Percentiles rank a stretch among this genome's conserved stretches.
Conservation (phyloP, 2,888 invertebrate genomes). For the Myopa testacea region DNA sequence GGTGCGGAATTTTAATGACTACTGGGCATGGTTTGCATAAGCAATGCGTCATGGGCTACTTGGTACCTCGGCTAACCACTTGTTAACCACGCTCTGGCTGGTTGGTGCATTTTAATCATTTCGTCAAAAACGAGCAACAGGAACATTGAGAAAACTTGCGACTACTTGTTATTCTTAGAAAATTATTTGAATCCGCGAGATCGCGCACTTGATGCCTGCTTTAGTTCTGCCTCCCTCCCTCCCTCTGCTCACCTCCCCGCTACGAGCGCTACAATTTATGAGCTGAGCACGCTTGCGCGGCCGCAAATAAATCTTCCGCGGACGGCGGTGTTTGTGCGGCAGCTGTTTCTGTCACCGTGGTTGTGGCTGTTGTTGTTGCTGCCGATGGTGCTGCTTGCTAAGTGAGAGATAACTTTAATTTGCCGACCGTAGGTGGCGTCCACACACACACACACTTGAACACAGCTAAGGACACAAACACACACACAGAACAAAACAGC, state of each 20-base stretch:
- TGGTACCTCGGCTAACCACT: background rate
- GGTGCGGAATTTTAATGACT: constrained; percentile 23
- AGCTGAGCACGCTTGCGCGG: constrained; percentile 19
- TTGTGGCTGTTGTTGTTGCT: background rate
- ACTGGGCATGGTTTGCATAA: constrained; percentile 21
- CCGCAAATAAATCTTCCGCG: constrained; percentile 33
- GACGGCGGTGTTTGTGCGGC: background rate
- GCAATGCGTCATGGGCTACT: constrained; percentile 2
- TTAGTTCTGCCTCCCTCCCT: background rate
- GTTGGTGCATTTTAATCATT: constrained; percentile 25
- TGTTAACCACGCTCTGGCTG: background rate
- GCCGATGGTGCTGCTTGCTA: constrained; percentile 1
- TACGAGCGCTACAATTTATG: constrained; percentile 23
- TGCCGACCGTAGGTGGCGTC: constrained; percentile 41
- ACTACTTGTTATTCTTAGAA: constrained; percentile 38
- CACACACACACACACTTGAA: background rate
- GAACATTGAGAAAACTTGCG: constrained; percentile 5
- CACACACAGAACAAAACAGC: background rate
- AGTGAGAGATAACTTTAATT: constrained; percentile 28
- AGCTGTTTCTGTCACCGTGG: background rate
- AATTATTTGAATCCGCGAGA: constrained; percentile 30
- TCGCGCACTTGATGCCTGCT: background rate
- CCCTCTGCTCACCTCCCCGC: constrained; percentile 11
- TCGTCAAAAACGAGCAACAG: constrained; percentile 6
- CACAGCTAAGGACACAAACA: background rate